Conservation (phyloP, 37 sponge, comb jelly and placozoan genomes). For the Tethya wilhelma region DNA sequence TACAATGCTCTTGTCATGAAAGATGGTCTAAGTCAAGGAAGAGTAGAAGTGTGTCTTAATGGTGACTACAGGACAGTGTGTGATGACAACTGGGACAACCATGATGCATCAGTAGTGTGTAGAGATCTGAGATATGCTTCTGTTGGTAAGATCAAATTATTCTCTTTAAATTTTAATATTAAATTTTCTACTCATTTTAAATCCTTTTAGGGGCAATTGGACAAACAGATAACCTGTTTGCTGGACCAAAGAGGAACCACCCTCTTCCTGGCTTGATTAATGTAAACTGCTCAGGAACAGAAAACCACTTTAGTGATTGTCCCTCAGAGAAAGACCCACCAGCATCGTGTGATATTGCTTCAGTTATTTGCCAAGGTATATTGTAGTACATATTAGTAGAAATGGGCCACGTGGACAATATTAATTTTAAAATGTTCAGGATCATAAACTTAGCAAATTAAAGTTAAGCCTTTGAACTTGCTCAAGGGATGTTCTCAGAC, state of each 20-base stretch:
- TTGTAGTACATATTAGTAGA: no score
- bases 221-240: not conserved
- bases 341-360: not conserved
- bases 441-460: no score
- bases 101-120: conserved; percentile 61
- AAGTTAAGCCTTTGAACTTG: no score
- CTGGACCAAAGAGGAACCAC: no score
- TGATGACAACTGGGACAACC: conserved; percentile 43
- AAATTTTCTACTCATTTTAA: not conserved
- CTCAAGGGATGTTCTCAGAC: no score
- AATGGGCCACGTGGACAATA: no score
- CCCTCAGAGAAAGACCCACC: not conserved
- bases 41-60: conserved; percentile 45
- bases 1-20: not conserved
- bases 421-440: no score
- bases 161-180: not conserved
- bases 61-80: conserved; percentile 44
- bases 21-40: conserved; percentile 21
- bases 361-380: conserved; percentile 16
- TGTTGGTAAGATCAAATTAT: conserved; percentile 19
- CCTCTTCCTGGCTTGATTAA: not conserved
- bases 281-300: conserved; percentile 1
- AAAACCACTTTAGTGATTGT: not conserved
- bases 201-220: conserved; percentile 8
- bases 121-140: conserved; percentile 55